Percentiles rank a stretch among this genome's conserved stretches.
These are phyloP conservation scores for Poliocrania exsul DNA, from an alignment of 2,797 vertebrate species.

Conservation along the genomic window DNA sequence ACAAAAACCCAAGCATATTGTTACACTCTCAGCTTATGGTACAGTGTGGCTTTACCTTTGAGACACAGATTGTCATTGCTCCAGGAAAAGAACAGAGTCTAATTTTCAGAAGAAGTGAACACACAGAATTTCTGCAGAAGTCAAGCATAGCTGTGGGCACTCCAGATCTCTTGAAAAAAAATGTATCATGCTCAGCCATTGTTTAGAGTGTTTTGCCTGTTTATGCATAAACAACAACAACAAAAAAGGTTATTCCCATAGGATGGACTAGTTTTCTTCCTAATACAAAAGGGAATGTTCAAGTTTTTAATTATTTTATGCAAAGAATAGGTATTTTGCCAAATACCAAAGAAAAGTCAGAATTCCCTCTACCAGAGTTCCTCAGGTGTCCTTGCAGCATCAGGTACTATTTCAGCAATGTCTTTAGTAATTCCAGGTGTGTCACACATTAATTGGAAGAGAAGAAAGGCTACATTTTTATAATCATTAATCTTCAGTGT, in stretches of 20 bases:
- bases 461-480: neutral
- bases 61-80: neutral
- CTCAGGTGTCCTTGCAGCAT: neutral
- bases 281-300: neutral
- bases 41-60: neutral
- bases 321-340: neutral
- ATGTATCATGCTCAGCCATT: neutral
- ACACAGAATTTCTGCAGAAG: constrained; percentile 26
- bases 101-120: constrained; percentile 17
- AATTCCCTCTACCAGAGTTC: neutral
- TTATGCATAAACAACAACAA: neutral
- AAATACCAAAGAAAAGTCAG: neutral
- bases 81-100: constrained; percentile 11
- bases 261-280: neutral
- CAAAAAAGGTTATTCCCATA: neutral
- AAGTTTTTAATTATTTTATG: neutral
- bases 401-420: neutral
- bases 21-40: neutral
- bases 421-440: neutral
- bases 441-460: neutral
- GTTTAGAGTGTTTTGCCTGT: neutral
- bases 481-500: constrained; percentile 8
- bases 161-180: neutral
- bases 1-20: neutral
- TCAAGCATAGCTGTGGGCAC: constrained; percentile 35